Percentiles rank a stretch among this genome's conserved stretches.
Conservation (phyloP, 2,888 invertebrate genomes). For the Euspilapteryx auroguttella region DNA sequence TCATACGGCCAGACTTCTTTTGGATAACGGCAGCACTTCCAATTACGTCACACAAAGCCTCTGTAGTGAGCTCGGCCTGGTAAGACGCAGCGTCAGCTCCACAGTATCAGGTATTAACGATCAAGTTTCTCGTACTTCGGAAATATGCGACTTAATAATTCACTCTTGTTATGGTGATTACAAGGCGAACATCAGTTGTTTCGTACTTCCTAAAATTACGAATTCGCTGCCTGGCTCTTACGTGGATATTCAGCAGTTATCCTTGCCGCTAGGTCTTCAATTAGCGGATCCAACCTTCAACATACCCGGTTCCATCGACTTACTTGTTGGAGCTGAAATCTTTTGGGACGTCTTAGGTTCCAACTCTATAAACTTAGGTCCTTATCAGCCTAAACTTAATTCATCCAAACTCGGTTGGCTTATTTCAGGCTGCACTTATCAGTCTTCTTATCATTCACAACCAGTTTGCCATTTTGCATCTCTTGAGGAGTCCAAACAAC, state of each 20-base stretch:
- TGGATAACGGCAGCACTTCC: slow-evolving; percentile 6
- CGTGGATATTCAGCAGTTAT: slow-evolving; percentile 4
- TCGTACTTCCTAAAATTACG: slow-evolving; percentile 8
- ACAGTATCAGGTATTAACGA: slow-evolving; percentile 9
- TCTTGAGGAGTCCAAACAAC: background rate
- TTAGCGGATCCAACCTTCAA: slow-evolving; percentile 6
- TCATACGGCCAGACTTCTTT: slow-evolving; percentile 3
- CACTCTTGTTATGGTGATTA: slow-evolving; percentile 7
- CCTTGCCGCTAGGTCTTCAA: slow-evolving; percentile 4
- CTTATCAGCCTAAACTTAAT: slow-evolving; percentile 4
- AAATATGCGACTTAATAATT: slow-evolving; percentile 7
- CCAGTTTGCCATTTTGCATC: background rate
- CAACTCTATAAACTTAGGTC: slow-evolving; percentile 4
- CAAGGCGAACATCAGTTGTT: slow-evolving; percentile 7
- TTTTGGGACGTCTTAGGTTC: slow-evolving; percentile 5
- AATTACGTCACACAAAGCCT: slow-evolving; percentile 6
- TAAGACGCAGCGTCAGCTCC: slow-evolving; percentile 6
- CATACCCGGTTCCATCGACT: slow-evolving; percentile 6
- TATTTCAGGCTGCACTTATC: slow-evolving; percentile 2
- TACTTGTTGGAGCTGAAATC: slow-evolving; percentile 6
- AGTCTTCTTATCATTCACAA: background rate
- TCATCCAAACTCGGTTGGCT: slow-evolving; percentile 7
- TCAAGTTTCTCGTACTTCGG: slow-evolving; percentile 6
- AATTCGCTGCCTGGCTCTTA: slow-evolving; percentile 6
- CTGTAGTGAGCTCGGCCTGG: slow-evolving; percentile 7